These are phyloP conservation scores for Meloidogyne floridensis DNA, from an alignment of 1,140 invertebrate species.

Conservation along the genomic window DNA sequence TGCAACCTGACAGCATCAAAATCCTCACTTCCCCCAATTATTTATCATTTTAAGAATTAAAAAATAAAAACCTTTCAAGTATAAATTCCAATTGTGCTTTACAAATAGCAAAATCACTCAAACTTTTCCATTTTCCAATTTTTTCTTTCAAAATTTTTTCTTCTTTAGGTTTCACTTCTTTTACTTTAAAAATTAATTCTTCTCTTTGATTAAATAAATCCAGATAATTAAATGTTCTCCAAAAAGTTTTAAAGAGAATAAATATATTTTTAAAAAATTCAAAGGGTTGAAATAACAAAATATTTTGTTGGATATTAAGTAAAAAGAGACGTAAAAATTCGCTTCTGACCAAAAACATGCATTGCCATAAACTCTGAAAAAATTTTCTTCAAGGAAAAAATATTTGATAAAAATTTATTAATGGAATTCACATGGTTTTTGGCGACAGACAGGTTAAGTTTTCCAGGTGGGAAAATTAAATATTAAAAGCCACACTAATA, in stretches of 20 bases:
- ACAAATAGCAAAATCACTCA: constrained; percentile 11
- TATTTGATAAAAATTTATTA: no score
- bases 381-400: background rate
- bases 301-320: background rate
- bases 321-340: constrained; percentile 36
- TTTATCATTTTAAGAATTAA: background rate
- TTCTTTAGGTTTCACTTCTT: background rate
- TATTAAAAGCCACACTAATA: no score
- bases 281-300: background rate
- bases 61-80: constrained; percentile 24
- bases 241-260: constrained; percentile 25
- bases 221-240: background rate
- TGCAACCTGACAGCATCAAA: background rate
- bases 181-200: background rate
- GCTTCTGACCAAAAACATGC: constrained; percentile 35
- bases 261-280: constrained; percentile 1
- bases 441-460: no score
- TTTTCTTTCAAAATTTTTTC: background rate
- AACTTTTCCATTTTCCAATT: constrained; percentile 11
- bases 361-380: constrained; percentile 38
- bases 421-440: no score
- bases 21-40: background rate
- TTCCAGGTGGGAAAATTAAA: no score
- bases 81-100: constrained; percentile 36
- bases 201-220: background rate